phyloP scores from a whole-genome alignment of 2,797 vertebrate species.

The Acanthornis magna region DNA sequence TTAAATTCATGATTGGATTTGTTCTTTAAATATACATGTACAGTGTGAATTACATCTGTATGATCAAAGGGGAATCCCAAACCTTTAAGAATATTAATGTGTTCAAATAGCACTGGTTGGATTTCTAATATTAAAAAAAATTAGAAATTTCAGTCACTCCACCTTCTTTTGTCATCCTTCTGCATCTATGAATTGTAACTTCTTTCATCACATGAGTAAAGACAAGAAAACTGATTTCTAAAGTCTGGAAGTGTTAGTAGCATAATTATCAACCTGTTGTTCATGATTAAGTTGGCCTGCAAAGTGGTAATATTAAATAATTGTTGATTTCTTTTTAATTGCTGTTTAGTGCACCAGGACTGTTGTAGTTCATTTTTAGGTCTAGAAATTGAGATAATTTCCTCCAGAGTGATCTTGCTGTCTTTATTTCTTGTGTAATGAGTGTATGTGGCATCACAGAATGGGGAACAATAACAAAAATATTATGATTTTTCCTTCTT shows the following conservation, averaged over 20 bases:
- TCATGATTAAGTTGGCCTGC: not conserved
- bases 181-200: not conserved
- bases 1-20: not conserved
- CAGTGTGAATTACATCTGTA: not conserved
- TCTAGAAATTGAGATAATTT: not conserved
- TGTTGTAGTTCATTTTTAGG: constrained; percentile 3
- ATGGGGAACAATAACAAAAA: not conserved
- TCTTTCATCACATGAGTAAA: not conserved
- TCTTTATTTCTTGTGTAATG: not conserved
- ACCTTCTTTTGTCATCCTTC: not conserved
- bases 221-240: not conserved
- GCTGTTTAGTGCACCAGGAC: not conserved
- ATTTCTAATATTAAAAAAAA: not conserved
- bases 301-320: not conserved
- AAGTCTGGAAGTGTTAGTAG: not conserved
- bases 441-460: not conserved
- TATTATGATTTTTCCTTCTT: not conserved
- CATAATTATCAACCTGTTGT: not conserved
- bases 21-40: not conserved
- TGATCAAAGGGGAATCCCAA: not conserved
- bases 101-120: not conserved
- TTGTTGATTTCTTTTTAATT: not conserved
- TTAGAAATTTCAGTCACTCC: not conserved
- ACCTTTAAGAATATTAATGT: not conserved
- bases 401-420: not conserved